Evolutionary conservation across 2,888 invertebrate species (phyloP), one percentile per base, ranked within the genome.

Genomic region (Pachliopta kotzebuea): DNA sequence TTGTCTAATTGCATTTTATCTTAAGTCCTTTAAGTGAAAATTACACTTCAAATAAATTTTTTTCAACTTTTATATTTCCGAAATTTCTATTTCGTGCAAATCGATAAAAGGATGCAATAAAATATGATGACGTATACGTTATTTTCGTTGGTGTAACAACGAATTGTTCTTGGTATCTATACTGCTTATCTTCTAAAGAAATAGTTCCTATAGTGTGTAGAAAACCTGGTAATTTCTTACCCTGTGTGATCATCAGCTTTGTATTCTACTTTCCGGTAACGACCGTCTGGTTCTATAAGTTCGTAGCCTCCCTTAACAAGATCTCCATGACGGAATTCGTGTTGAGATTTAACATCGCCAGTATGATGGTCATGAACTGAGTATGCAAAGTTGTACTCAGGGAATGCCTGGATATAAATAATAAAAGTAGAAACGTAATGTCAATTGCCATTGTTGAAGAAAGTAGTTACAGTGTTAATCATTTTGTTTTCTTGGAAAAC

Each of bases 211-310:
- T 4, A n/a, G 7, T n/a, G n/a, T 45, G 45, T 45, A 2, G 18
- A 45, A n/a, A 45, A 45, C 9, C n/a, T 45, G 2, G n/a, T n/a
- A 11, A 4, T 11, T 1, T 21, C 78, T 73, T 72, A 90, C 90
- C 90, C 90, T 18, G 88, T 86, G 71, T 89, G 90, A 71, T 93
- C 93, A 72, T 94, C 94, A 49, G 94, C 94, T 76, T 92, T 93
- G 84, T 94, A 94, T 73, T 94, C 93, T 29, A 94, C 94, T 75
- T 93, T 94, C 76, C 94, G 90, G 76, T 90, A 85, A 60, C 94
- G 92, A 74, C 94, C 94, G 73, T 94, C 94, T 17, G 94, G 94
- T 74, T 94, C 94, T 37, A 94, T 86, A 11, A 94, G 88, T 68
- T 93, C 93, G 76, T 94, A 94, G 21, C 92, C 93, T 52, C 94